Evolutionary conservation across 2,113 vertebrate genomes (phyloP), one percentile per base, ranked within the genome.

Genomic region (Sceloporus tristichus): DNA sequence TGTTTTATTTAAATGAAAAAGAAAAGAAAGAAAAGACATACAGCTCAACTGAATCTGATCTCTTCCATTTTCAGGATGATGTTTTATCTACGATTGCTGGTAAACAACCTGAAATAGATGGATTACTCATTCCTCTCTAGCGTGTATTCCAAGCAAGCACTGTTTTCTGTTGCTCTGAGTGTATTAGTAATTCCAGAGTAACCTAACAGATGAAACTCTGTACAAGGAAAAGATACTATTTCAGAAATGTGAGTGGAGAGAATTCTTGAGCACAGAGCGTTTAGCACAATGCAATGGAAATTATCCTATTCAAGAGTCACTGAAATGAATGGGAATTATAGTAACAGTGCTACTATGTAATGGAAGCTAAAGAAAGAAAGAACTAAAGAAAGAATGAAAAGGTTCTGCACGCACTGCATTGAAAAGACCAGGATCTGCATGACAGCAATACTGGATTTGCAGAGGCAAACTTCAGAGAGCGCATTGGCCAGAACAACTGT

Each of bases 171-270:
- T 85, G 90, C 86, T 91, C 10, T 88, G 74, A 68, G 86, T 85
- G 85, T 84, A 80, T 90, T 71, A 23, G 0, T 68, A 87, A 90
- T 53, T 87, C 76, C 40, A 34, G 27, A 34, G 88, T 76, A 76
- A 0, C 25, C 76, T 91, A 91, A 94, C 92, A 78, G 54, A 91
- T 87, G 71, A 94, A 89, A 85, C 74, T 73, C 93, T 78, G 90
- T 90, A 78, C 76, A 42, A 87, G 78, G 82, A 85, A 90, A 87
- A 91, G 92, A 93, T 92, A 87, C 87, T 84, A 82, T 88, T 86
- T 91, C 88, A 79, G 83, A 91, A 93, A 88, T 89, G 70, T 1
- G 48, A 94, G 91, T 82, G 87, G 83, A n/a, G 87, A 89, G 54
- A 88, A 89, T 88, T 92, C 85, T 87, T 82, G 71, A 86, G 86